Conservation (phyloP, 2,113 vertebrate species). For the Nothoprocta perdicaria region DNA sequence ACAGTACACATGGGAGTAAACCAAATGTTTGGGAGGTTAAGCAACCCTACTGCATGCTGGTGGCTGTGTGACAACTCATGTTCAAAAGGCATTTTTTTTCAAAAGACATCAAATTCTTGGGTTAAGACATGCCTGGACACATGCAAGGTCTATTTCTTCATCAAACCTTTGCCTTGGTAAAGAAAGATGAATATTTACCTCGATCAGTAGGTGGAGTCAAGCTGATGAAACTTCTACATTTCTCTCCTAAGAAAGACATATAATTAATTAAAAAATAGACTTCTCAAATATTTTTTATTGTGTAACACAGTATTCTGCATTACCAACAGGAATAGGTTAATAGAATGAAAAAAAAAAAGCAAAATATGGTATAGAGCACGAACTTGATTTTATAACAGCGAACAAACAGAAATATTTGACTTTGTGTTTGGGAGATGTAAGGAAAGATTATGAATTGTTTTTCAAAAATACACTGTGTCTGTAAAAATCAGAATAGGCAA, state of each 20-base stretch:
- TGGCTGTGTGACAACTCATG: not conserved
- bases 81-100: not conserved
- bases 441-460: not conserved
- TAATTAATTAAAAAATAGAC: not conserved
- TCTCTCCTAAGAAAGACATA: constrained; percentile 83
- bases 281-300: not conserved
- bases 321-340: not conserved
- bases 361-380: not conserved
- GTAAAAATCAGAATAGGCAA: not conserved
- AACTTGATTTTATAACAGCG: not conserved
- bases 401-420: not conserved
- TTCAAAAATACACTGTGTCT: not conserved
- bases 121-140: not conserved
- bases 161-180: not conserved
- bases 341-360: not conserved
- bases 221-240: constrained; percentile 87
- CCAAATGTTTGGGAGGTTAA: not conserved
- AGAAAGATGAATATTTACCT: constrained; percentile 76
- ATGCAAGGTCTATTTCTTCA: not conserved
- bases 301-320: not conserved
- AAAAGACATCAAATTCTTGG: not conserved
- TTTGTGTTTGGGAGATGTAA: not conserved
- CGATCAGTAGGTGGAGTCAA: constrained; percentile 86
- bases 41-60: not conserved
- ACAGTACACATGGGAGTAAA: not conserved